These are phyloP conservation scores for Thomomys bottae DNA, from an alignment of 2,113 vertebrate genomes.

Conservation along the genomic window DNA sequence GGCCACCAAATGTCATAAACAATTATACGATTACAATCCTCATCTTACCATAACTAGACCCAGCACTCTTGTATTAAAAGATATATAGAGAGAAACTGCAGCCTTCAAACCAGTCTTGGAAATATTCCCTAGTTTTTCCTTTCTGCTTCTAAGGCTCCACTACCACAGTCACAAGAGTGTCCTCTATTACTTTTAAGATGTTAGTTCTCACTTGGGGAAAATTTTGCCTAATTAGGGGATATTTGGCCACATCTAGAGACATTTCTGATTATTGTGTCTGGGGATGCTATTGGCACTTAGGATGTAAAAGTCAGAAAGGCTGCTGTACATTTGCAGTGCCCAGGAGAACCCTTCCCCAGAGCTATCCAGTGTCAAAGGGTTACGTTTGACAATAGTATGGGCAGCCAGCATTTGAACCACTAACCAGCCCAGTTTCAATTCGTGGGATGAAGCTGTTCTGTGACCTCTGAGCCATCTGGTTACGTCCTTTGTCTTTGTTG, in stretches of 20 bases:
- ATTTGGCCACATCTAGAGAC: not conserved
- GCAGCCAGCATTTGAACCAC: not conserved
- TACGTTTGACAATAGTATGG: not conserved
- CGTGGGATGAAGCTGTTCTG: not conserved
- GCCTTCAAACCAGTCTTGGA: not conserved
- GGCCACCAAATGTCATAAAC: not conserved
- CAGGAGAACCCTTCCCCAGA: not conserved
- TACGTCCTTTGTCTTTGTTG: not conserved
- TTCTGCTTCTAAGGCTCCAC: not conserved
- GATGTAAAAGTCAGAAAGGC: not conserved
- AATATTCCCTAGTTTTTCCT: not conserved
- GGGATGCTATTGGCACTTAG: too few species aligned
- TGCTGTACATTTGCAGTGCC: not conserved
- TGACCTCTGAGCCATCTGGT: not conserved
- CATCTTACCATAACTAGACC: not conserved
- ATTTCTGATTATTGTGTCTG: not conserved
- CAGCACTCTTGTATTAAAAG: not conserved
- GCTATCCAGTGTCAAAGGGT: not conserved
- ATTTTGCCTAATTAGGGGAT: not conserved
- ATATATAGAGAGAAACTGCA: not conserved
- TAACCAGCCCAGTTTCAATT: not conserved
- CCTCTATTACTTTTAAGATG: not conserved
- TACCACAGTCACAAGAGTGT: not conserved
- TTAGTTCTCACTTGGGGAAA: not conserved
- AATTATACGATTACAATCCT: not conserved